phyloP scores from a whole-genome alignment of 64 coral and sea anemone genomes.

The Hydrozoanthus tunicans region DNA sequence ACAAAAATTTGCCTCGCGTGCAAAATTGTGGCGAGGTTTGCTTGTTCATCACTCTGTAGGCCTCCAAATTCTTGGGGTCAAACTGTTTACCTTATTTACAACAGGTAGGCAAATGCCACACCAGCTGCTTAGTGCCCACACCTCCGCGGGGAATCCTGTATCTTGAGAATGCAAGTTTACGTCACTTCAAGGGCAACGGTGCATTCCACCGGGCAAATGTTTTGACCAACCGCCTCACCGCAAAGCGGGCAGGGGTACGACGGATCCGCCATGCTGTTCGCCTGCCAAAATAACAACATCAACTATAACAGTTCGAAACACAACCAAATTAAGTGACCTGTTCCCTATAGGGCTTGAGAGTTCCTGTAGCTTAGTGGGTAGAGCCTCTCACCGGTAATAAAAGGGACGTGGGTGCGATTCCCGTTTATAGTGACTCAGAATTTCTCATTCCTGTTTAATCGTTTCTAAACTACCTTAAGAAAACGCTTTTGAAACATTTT shows the following conservation, averaged over 20 bases:
- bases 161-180: background rate
- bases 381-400: no score
- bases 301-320: background rate
- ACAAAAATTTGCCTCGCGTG: background rate
- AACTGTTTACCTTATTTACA: background rate
- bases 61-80: background rate
- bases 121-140: background rate
- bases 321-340: background rate
- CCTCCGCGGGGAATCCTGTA: background rate
- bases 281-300: background rate
- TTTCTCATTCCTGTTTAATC: no score
- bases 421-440: no score
- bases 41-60: no score
- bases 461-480: no score
- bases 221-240: conserved; percentile 31
- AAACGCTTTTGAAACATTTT: no score
- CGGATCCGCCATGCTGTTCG: conserved; percentile 44
- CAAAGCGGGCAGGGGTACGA: conserved; percentile 39
- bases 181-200: conserved; percentile 54
- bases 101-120: background rate
- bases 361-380: no score
- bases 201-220: conserved; percentile 42
- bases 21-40: background rate
- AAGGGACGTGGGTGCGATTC: no score
- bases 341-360: no score